Base-by-base conservation (phyloP, 2,888 invertebrate genomes). In the Epirrhoe alternata region DNA sequence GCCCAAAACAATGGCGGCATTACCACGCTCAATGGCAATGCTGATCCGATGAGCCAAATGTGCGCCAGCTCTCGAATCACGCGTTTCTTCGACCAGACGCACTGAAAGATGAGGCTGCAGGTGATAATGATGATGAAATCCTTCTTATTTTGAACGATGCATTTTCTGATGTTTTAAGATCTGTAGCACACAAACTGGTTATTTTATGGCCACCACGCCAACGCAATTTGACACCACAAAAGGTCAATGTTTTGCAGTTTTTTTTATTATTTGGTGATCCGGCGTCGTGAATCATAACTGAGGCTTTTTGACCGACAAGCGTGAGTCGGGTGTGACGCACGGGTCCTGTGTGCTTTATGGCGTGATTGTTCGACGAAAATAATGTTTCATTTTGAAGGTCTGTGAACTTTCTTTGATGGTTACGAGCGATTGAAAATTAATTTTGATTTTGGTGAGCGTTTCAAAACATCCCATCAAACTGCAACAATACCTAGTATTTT, bases 241-340 rank as follows among this genome's bases (percentile, higher is more conserved):
- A 62, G 74, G 72, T 74, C 72, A 74, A 72, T 24, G 72, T 60
- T 60, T 74, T 52, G 66, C 63, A 47, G 33, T 60, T 65, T 66
- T 24, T 24, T 66, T 67, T 70, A 66, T 69, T 65, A 67, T 71
- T 70, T 74, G 30, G 60, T 64, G 66, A 69, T 66, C 61, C 66
- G 64, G 63, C 64, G 61, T 55, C 49, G 64, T 74, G 74, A 74
- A 69, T 74, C 74, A 74, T 72, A 68, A 62, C 64, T 51, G 55
- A 31, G 51, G 45, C 30, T 38, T 47, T 12, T 61, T 17, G 47
- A 8, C 35, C 7, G 47, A 49, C 31, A 64, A 59, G 54, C 6
- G 31, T 54, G 54, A 59, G 54, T 54, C 14, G 14, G 5, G 47
- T 8, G n/a, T 5, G 5, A 12, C 8, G 24, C 10, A 8, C 10